These are phyloP conservation scores for Formica selysi DNA, from an alignment of 1,140 invertebrate genomes.

Conservation along the genomic window DNA sequence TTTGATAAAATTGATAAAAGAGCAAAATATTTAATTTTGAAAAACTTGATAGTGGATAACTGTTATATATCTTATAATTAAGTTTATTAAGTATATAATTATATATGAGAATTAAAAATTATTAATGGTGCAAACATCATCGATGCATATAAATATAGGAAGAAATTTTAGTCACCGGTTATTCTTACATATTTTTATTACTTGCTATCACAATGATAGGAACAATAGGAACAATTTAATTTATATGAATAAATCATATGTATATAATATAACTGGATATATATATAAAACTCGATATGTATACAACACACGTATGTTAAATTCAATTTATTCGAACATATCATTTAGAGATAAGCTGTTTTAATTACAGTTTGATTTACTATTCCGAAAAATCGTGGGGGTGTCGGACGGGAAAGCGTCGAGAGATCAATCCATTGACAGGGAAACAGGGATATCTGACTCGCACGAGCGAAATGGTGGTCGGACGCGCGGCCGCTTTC, in stretches of 20 bases:
- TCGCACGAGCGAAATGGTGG: slow-evolving; percentile 10
- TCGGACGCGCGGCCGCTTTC: slow-evolving; percentile 13
- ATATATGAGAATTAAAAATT: not conserved
- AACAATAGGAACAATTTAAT: not conserved
- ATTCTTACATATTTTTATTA: not conserved
- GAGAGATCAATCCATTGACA: slow-evolving; percentile 9
- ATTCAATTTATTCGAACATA: slow-evolving; percentile 1
- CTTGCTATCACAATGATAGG: not conserved
- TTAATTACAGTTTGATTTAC: slow-evolving; percentile 8
- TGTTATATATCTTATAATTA: not conserved
- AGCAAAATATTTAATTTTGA: not conserved
- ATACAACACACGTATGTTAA: not conserved
- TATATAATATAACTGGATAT: not conserved
- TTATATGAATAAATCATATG: not conserved
- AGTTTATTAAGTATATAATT: not conserved
- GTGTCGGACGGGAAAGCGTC: not conserved
- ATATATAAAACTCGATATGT: no score
- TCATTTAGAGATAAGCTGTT: not conserved
- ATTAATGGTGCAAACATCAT: not conserved
- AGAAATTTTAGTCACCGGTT: not conserved
- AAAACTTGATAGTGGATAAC: not conserved
- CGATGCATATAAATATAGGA: not conserved
- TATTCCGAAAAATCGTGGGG: slow-evolving; percentile 2
- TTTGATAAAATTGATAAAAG: not conserved
- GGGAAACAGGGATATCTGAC: not conserved